Evolutionary conservation across 2,113 vertebrate genomes (phyloP), one percentile per base, ranked within the genome.

Genomic region (Sebastes schlegelii): DNA sequence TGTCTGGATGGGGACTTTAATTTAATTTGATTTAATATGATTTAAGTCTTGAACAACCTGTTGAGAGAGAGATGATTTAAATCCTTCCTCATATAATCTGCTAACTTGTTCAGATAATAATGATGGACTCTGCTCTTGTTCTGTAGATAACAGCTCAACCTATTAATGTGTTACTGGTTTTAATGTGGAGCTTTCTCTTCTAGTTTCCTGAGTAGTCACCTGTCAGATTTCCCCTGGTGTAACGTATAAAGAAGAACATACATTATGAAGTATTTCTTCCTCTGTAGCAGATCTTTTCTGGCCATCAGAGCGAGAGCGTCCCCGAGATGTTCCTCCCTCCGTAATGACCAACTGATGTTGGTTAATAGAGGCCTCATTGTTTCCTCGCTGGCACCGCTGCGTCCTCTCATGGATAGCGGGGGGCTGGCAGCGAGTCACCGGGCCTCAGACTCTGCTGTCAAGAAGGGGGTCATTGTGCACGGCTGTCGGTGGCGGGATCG

Each of bases 381-480:
- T 89, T 69, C 43, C 66, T 45, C 43, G 45, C 74, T 88, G 88
- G 90, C 86, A 79, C 34, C 6, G 79, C 55, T 16, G 12, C 66
- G 16, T 82, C 70, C 82, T 66, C 75, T 88, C 65, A 52, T 75
- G 89, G 85, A 60, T 51, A 43, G 80, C 19, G 74, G 76, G 81
- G 74, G 26, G 58, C 67, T 80, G 82, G 81, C 84, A 83, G 83
- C 12, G 45, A 78, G 79, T 77, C 14, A 11, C 69, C 13, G 66
- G 71, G 68, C 79, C 84, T 55, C 66, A 43, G 71, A 23, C 78
- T 34, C 70, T 5, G 54, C 91, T 63, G 46, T 76, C 63, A 52
- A 89, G 87, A 94, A 90, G 90, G 85, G 85, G 80, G 62, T 88
- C 92, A 91, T 94, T 95, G 92, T 94, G 55, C 48, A 5, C 8